Conservation (phyloP, 2,888 invertebrate species). For the Antitype chi region DNA sequence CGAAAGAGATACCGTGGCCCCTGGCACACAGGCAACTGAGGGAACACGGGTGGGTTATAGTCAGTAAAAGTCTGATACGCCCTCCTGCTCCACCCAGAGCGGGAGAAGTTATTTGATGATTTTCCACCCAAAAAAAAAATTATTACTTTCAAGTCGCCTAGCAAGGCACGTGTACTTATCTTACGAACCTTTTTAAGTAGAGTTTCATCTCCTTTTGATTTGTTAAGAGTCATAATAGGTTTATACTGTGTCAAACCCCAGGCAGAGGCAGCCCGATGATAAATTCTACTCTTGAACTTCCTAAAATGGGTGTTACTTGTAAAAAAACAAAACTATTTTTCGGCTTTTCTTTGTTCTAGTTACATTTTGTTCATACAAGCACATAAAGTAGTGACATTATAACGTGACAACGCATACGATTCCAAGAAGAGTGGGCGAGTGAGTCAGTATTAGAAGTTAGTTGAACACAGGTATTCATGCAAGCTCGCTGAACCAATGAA, state of each 20-base stretch:
- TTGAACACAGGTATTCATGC: background rate
- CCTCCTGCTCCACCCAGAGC: too few relatives aligned
- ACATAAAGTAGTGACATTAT: background rate
- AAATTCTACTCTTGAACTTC: background rate
- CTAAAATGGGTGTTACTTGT: too few relatives aligned
- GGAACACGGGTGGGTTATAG: too few relatives aligned
- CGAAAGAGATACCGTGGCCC: too few relatives aligned
- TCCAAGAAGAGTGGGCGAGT: constrained; percentile 4
- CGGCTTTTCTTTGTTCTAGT: background rate
- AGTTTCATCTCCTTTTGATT: background rate
- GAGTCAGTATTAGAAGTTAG: constrained; percentile 1
- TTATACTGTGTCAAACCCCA: background rate
- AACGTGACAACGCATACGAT: background rate
- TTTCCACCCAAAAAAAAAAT: too few relatives aligned
- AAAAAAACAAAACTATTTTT: too few relatives aligned
- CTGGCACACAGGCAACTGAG: too few relatives aligned
- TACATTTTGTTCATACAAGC: background rate
- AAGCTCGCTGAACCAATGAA: constrained; percentile 26
- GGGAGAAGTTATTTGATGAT: too few relatives aligned
- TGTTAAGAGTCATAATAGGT: background rate
- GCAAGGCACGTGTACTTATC: background rate
- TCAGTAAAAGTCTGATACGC: too few relatives aligned
- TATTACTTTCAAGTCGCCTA: too few relatives aligned
- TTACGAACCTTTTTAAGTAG: background rate
- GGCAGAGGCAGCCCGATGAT: background rate